Conservation (phyloP, 2,113 vertebrate genomes). For the Caracal caracal region DNA sequence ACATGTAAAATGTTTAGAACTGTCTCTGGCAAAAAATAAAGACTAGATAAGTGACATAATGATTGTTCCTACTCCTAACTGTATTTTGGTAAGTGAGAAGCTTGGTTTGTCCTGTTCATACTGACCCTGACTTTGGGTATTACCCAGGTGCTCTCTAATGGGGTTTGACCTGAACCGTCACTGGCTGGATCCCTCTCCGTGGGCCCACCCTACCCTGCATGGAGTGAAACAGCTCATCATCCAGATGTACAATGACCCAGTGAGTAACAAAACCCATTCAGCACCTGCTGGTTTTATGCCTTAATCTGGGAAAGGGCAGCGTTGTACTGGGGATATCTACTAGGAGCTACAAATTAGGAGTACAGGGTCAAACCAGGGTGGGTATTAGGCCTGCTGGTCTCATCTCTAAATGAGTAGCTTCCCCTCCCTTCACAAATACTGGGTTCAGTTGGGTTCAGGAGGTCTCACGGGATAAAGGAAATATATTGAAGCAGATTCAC, state of each 20-base stretch:
- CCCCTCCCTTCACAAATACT: neutral
- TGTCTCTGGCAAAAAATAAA: neutral
- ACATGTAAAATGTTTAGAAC: neutral
- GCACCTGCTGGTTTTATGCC: neutral
- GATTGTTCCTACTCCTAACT: neutral
- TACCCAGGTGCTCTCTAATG: constrained; percentile 95
- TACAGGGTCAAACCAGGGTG: neutral
- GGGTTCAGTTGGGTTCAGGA: neutral
- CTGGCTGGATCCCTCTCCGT: constrained; percentile 97
- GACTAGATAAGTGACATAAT: neutral
- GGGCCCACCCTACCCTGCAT: constrained; percentile 97
- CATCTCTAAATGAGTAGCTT: neutral
- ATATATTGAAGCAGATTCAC: neutral
- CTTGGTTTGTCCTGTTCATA: neutral
- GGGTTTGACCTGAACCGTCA: constrained; percentile 98
- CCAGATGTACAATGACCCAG: constrained; percentile 96
- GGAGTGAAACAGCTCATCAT: constrained; percentile 97
- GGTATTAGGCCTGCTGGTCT: neutral
- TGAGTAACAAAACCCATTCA: constrained; percentile 83
- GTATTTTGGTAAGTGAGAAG: neutral
- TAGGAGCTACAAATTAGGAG: neutral
- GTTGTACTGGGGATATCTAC: neutral
- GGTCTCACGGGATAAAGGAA: neutral
- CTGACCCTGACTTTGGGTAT: constrained; percentile 36
- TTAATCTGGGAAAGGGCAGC: neutral